Evolutionary conservation across 2,888 invertebrate species (phyloP).

Genomic region (Drosophila vallismaia): DNA sequence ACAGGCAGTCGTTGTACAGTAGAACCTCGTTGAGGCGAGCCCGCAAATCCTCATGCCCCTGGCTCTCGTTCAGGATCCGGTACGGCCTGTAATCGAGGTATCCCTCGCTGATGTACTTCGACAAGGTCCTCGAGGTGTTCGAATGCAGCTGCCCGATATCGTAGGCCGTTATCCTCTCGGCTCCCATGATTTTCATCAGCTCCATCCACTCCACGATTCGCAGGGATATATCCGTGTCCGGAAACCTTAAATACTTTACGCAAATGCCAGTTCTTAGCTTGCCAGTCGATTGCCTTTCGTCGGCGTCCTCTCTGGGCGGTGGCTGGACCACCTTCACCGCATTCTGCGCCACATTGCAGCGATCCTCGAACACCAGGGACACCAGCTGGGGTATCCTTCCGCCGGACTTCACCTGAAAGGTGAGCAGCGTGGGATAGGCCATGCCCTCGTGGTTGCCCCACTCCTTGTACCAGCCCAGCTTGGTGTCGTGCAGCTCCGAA

Average conservation of each 20-base stretch:
- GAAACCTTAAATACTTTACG: slow-evolving; percentile 94
- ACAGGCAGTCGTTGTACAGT: slow-evolving; percentile 96
- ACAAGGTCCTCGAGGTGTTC: slow-evolving; percentile 90
- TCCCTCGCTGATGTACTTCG: slow-evolving; percentile 85
- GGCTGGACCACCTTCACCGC: slow-evolving; percentile 74
- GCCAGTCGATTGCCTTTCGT: neutral
- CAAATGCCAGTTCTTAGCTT: slow-evolving; percentile 88
- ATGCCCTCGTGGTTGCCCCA: slow-evolving; percentile 34
- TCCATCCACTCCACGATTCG: slow-evolving; percentile 96
- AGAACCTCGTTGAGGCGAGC: slow-evolving; percentile 95
- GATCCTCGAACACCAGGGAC: slow-evolving; percentile 44
- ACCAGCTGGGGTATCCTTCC: slow-evolving; percentile 53
- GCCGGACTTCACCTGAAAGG: slow-evolving; percentile 15
- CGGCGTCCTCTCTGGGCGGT: neutral
- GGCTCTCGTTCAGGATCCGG: slow-evolving; percentile 78
- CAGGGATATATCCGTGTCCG: slow-evolving; percentile 93
- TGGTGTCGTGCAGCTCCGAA: slow-evolving; percentile 5
- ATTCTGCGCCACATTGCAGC: slow-evolving; percentile 44
- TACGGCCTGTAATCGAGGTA: slow-evolving; percentile 89
- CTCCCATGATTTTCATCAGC: slow-evolving; percentile 90
- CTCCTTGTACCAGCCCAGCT: slow-evolving; percentile 27
- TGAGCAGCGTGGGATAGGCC: slow-evolving; percentile 41
- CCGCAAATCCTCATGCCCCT: slow-evolving; percentile 93
- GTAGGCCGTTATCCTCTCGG: slow-evolving; percentile 93
- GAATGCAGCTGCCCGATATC: slow-evolving; percentile 90